Percentiles rank a stretch among this genome's conserved stretches.
phyloP scores from a whole-genome alignment of 2,113 vertebrate genomes.

The Spilogale gracilis region DNA sequence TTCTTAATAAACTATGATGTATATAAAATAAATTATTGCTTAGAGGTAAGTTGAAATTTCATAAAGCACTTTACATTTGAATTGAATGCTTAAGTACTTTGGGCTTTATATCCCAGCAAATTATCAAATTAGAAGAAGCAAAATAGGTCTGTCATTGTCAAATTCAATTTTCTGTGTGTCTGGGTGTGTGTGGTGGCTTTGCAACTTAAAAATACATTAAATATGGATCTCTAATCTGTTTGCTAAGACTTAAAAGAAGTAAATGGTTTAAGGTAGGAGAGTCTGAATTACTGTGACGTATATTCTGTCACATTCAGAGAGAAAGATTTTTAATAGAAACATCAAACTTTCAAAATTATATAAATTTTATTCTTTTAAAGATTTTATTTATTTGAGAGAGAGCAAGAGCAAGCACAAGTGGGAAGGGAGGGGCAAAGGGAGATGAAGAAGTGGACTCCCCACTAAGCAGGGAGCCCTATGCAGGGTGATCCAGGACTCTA shows the following conservation, averaged over 20 bases:
- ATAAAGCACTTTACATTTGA: not conserved
- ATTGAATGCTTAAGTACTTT: not conserved
- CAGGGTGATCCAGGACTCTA: not conserved
- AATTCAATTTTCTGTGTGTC: not conserved
- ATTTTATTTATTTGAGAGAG: not conserved
- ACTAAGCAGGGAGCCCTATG: not conserved
- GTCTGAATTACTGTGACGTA: not conserved
- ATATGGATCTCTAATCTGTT: not conserved
- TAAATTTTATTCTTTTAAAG: not conserved
- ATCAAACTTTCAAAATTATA: not conserved
- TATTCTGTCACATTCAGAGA: not conserved
- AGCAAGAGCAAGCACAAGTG: not conserved
- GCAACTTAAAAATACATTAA: conserved; percentile 14
- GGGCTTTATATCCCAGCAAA: not conserved
- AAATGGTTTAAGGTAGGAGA: not conserved
- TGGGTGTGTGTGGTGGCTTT: not conserved
- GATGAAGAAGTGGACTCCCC: not conserved
- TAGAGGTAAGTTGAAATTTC: not conserved
- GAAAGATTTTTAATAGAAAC: not conserved
- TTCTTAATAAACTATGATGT: not conserved
- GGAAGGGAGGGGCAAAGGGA: not conserved
- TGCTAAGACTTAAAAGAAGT: not conserved
- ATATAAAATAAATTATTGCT: not conserved
- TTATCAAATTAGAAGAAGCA: not conserved
- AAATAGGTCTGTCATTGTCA: not conserved